A percentile compares a stretch with the other conserved stretches of the same genome.
Conservation (phyloP, 2,797 vertebrate species). For the Channallabes apus region DNA sequence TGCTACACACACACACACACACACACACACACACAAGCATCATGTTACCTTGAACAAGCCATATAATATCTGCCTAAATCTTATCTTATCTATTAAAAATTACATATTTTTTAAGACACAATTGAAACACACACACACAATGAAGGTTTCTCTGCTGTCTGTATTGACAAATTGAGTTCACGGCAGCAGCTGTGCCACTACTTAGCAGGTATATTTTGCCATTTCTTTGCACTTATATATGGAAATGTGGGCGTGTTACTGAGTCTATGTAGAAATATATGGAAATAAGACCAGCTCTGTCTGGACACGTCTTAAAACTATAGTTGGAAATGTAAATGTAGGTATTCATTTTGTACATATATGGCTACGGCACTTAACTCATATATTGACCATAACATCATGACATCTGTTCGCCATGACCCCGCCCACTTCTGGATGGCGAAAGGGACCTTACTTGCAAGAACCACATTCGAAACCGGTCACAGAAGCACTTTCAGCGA, state of each 20-base stretch:
- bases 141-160: background rate
- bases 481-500: no score
- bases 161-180: background rate
- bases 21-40: constrained; percentile 19
- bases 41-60: background rate
- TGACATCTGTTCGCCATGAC: no score
- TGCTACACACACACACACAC: constrained; percentile 56
- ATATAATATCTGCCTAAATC: constrained; percentile 24
- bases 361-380: no score
- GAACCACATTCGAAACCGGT: no score
- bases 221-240: background rate
- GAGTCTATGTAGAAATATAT: background rate
- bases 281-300: background rate
- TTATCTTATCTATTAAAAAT: constrained; percentile 8
- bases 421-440: no score
- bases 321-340: background rate
- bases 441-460: no score
- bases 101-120: background rate
- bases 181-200: background rate
- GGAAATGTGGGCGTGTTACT: background rate
- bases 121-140: background rate
- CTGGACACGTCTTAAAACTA: background rate
- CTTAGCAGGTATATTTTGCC: background rate
- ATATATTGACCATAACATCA: no score
- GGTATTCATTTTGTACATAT: no score